Evolutionary conservation across 2,888 invertebrate genomes (phyloP).

Genomic region (Serripes groenlandicus): DNA sequence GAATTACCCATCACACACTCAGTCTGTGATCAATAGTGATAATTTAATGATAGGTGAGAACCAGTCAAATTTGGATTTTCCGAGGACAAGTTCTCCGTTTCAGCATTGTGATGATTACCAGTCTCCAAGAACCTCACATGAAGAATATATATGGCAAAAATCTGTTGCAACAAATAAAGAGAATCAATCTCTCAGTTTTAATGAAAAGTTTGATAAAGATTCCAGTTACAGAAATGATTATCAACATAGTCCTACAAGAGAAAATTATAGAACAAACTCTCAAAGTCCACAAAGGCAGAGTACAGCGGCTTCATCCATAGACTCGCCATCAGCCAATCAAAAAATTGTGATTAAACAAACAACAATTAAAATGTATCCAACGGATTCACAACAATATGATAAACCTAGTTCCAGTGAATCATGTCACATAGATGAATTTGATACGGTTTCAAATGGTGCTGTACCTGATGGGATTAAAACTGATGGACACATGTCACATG

Average conservation of each 20-base stretch:
- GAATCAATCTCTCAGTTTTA: neutral
- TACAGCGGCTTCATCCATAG: neutral
- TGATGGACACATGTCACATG: neutral
- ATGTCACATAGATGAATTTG: neutral
- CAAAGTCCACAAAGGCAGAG: constrained; percentile 4
- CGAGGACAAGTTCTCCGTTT: neutral
- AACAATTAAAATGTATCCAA: constrained; percentile 10
- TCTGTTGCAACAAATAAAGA: neutral
- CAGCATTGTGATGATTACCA: neutral
- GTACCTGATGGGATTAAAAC: neutral
- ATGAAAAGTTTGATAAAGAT: neutral
- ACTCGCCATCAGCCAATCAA: neutral
- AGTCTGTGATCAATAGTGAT: neutral
- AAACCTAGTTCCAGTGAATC: neutral
- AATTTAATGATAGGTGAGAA: neutral
- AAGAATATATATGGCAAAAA: constrained; percentile 12
- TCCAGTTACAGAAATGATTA: neutral
- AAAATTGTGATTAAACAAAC: constrained; percentile 12
- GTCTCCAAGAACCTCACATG: neutral
- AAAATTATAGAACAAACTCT: neutral
- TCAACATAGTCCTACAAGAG: neutral
- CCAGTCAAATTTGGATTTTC: neutral
- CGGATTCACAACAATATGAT: neutral
- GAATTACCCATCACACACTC: neutral
- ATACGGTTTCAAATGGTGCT: neutral